Evolutionary conservation across 2,797 vertebrate species (phyloP).

Genomic region (Ptychobarbus kaznakovi): DNA sequence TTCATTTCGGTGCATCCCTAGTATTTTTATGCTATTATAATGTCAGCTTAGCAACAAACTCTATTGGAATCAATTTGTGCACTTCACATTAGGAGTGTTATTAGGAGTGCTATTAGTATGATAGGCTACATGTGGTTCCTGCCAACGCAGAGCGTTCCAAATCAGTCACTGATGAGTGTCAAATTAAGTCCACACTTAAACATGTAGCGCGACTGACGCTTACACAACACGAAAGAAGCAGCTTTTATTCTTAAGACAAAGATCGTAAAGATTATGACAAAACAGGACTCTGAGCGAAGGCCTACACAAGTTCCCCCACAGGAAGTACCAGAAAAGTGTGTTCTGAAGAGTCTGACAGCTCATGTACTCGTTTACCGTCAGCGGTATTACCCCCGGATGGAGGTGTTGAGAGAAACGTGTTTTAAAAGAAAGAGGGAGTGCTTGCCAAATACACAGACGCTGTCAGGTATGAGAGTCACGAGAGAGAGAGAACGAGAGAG

Average conservation of each 20-base stretch:
- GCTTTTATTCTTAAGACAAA: neutral
- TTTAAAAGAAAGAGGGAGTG: constrained; percentile 39
- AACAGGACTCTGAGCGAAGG: neutral
- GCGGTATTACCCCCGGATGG: constrained; percentile 48
- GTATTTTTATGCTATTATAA: neutral
- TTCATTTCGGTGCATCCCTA: too few species aligned
- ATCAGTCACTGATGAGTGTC: neutral
- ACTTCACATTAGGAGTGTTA: neutral
- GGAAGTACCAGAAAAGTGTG: constrained; percentile 16
- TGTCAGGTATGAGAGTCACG: constrained; percentile 24
- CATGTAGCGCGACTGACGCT: neutral
- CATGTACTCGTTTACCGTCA: constrained; percentile 48
- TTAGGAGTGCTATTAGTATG: neutral
- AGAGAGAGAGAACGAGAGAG: neutral
- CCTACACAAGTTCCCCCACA: neutral
- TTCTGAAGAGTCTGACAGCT: constrained; percentile 16
- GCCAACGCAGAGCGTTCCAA: neutral
- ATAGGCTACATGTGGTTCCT: neutral
- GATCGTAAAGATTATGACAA: neutral
- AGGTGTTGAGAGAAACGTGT: constrained; percentile 58
- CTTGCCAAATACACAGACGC: constrained; percentile 2
- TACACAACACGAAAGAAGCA: neutral
- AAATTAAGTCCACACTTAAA: neutral
- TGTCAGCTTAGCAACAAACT: neutral
- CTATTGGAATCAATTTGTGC: neutral